A percentile compares a stretch with the other conserved stretches of the same genome.
phyloP scores from a whole-genome alignment of 2,113 vertebrate species.

The Tichodroma muraria region DNA sequence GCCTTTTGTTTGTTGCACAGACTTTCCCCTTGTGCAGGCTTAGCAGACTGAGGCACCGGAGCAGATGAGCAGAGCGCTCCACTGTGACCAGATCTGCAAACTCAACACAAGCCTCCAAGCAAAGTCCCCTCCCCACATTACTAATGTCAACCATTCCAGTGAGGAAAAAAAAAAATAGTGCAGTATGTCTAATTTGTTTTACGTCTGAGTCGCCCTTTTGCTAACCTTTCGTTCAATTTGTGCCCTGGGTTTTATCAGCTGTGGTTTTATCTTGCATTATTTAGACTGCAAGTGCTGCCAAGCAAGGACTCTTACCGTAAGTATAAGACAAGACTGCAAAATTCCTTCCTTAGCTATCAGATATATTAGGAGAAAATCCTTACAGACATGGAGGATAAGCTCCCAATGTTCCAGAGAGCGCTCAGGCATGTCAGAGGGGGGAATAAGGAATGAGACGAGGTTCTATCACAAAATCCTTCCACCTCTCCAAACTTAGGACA shows the following conservation, averaged over 20 bases:
- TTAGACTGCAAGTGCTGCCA: neutral
- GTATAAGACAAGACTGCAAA: neutral
- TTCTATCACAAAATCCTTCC: neutral
- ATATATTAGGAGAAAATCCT: neutral
- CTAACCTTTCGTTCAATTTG: neutral
- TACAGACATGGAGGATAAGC: neutral
- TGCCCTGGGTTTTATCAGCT: neutral
- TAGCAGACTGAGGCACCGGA: rapidly evolving
- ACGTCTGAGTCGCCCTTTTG: neutral
- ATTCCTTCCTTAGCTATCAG: neutral
- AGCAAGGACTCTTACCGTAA: neutral
- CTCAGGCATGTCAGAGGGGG: neutral
- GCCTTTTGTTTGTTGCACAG: slow-evolving; percentile 30
- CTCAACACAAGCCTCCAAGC: neutral
- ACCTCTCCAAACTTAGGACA: neutral
- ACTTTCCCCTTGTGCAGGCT: slow-evolving; percentile 1
- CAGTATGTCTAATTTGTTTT: neutral
- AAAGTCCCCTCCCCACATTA: neutral
- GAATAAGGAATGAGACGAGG: neutral
- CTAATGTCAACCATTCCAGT: neutral
- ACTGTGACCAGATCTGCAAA: neutral
- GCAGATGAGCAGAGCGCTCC: neutral
- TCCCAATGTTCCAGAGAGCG: neutral
- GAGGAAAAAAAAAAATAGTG: neutral
- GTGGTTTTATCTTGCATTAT: neutral